Evolutionary conservation across 2,113 vertebrate genomes (phyloP).

Genomic region (Dissostichus mawsoni): DNA sequence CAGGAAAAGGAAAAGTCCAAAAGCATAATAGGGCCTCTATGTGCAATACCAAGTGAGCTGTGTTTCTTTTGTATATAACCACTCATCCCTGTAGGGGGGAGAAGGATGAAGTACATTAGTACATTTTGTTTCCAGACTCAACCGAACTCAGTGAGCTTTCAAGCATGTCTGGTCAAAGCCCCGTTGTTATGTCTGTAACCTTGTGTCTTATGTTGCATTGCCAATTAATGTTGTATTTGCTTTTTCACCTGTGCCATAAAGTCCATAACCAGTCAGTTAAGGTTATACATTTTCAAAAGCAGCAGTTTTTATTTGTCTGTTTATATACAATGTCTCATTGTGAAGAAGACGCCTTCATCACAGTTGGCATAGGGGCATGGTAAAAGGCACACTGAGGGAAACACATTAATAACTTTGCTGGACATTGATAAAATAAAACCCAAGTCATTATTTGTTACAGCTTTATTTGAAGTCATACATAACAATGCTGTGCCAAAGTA

Average conservation of each 20-base stretch:
- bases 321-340: not conserved
- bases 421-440: too few relatives aligned
- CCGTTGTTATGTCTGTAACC: not conserved
- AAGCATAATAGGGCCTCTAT: too few relatives aligned
- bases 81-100: not conserved
- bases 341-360: too few relatives aligned
- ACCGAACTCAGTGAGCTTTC: slow-evolving; percentile 5
- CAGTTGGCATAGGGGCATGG: too few relatives aligned
- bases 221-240: not conserved
- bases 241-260: not conserved
- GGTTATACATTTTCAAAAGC: not conserved
- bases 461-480: too few relatives aligned
- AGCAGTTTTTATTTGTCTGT: not conserved
- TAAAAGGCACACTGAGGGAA: too few relatives aligned
- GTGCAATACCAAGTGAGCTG: too few relatives aligned
- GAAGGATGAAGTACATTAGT: not conserved
- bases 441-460: too few relatives aligned
- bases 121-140: slow-evolving; percentile 4
- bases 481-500: too few relatives aligned
- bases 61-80: too few relatives aligned
- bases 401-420: too few relatives aligned
- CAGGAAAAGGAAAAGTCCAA: too few relatives aligned
- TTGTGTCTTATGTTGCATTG: not conserved
- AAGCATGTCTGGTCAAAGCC: not conserved
- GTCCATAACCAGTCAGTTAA: not conserved